phyloP scores from a whole-genome alignment of 1,140 invertebrate genomes.

The Bombus pascuorum region DNA sequence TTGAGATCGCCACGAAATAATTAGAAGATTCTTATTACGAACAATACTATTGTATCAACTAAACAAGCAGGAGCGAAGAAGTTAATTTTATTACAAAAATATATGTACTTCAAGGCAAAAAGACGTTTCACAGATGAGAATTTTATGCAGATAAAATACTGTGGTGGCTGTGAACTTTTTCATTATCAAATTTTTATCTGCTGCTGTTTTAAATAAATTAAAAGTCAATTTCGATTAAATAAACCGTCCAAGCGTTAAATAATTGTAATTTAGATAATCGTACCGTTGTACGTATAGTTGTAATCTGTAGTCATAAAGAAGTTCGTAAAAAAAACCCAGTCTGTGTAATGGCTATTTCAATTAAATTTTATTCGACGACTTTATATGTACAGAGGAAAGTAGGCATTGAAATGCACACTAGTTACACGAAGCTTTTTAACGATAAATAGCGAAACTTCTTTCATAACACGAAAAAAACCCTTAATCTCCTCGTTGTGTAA shows the following conservation, averaged over 20 bases:
- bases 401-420: not conserved
- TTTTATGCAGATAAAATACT: not conserved
- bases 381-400: not conserved
- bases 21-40: not conserved
- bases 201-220: not conserved
- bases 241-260: not conserved
- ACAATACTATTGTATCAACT: too few relatives aligned
- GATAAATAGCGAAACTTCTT: not conserved
- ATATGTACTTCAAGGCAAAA: too few relatives aligned
- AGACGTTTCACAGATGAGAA: not conserved
- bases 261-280: not conserved
- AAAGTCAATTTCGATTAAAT: not conserved
- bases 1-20: not conserved
- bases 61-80: too few relatives aligned
- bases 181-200: not conserved
- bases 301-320: not conserved
- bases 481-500: not conserved
- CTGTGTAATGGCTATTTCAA: not conserved
- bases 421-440: not conserved
- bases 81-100: too few relatives aligned
- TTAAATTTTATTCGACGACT: not conserved
- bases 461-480: not conserved
- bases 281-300: not conserved
- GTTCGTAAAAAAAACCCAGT: not conserved
- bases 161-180: not conserved